Evolutionary conservation across 2,113 vertebrate genomes (phyloP).

Genomic region (Actinemys pallida): DNA sequence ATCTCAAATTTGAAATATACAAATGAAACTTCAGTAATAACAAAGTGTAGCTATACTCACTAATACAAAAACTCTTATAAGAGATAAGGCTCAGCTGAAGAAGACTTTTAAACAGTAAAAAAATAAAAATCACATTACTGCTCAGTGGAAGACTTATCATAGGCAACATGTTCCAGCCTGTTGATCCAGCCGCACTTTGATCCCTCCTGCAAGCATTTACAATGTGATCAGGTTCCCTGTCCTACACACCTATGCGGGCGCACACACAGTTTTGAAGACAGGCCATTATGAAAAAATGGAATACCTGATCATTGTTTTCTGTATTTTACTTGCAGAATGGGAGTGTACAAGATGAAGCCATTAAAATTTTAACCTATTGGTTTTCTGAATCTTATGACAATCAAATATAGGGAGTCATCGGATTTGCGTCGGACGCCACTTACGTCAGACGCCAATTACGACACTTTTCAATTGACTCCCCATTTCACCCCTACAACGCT

Average conservation of each 20-base stretch:
- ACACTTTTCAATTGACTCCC: too few species aligned
- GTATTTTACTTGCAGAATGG: background rate
- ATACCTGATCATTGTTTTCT: background rate
- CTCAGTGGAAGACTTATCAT: background rate
- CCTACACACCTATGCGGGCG: rapidly evolving
- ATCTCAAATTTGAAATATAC: background rate
- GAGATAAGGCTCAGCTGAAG: background rate
- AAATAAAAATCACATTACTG: background rate
- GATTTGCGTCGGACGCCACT: too few species aligned
- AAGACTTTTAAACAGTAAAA: background rate
- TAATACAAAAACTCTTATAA: background rate
- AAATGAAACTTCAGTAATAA: background rate
- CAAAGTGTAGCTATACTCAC: background rate
- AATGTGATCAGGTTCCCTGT: background rate
- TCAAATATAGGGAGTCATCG: background rate
- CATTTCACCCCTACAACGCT: too few species aligned
- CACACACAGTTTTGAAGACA: background rate
- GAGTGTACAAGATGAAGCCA: background rate
- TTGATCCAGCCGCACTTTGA: background rate
- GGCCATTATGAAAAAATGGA: background rate
- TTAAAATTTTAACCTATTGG: background rate
- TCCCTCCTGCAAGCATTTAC: background rate
- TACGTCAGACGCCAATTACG: too few species aligned
- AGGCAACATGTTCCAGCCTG: background rate
- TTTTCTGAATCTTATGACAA: background rate